phyloP scores from a whole-genome alignment of 2,113 vertebrate genomes.

The Serilophus lunatus region DNA sequence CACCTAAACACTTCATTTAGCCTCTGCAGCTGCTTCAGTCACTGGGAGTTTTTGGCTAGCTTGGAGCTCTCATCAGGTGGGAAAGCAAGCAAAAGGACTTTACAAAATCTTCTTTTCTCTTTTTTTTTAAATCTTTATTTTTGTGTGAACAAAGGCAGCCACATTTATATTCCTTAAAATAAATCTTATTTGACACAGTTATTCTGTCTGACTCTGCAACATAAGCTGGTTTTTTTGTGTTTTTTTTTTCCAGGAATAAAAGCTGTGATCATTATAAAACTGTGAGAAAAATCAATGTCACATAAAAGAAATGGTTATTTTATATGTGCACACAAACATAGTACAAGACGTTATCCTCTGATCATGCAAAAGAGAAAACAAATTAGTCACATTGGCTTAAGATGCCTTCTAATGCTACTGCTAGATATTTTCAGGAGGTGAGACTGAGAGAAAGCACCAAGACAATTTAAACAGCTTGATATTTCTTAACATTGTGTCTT shows the following conservation, averaged over 20 bases:
- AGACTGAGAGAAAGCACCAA: neutral
- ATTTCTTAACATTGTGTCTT: neutral
- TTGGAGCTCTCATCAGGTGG: neutral
- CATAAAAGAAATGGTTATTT: neutral
- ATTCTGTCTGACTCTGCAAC: neutral
- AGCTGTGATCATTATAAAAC: constrained; percentile 9
- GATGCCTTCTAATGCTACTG: neutral
- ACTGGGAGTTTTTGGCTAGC: neutral
- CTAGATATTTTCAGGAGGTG: neutral
- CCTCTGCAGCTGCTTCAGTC: neutral
- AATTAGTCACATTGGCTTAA: neutral
- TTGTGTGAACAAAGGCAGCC: neutral
- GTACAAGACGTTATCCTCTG: too few species aligned
- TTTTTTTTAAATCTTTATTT: neutral
- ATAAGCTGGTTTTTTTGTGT: neutral
- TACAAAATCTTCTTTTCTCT: neutral
- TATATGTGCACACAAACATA: neutral
- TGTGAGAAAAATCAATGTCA: constrained; percentile 10
- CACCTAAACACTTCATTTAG: constrained; percentile 47
- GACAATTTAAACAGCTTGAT: neutral
- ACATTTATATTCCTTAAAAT: constrained; percentile 11
- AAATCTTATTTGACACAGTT: constrained; percentile 44
- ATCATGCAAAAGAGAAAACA: neutral
- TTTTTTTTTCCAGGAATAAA: too few species aligned
- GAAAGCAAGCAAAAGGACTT: neutral